Evolutionary conservation across 1,140 invertebrate species (phyloP), one percentile per base, ranked within the genome.

Genomic region (Drosophila asahinai): DNA sequence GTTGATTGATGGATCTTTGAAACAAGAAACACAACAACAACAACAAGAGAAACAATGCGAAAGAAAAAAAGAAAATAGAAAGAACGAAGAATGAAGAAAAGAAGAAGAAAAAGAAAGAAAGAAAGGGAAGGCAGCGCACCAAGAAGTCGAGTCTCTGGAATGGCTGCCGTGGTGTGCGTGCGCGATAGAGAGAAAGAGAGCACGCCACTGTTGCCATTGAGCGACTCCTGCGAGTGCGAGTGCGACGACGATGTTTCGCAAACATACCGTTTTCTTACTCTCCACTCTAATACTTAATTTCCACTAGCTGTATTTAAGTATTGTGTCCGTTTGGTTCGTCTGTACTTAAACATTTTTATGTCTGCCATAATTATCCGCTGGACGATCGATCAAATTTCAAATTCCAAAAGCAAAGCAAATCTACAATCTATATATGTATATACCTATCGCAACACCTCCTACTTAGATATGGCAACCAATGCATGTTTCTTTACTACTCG

Each of bases 291-390:
- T 84, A 89, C 81, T 86, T 87, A 81, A 83, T 83, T 89, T 83
- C 73, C 73, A 78, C 77, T 83, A 77, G 66, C 77, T 81, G 83
- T 90, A 90, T 73, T 89, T 89, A 90, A 89, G 86, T 87, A 87
- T 89, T 90, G 81, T 89, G 89, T 91, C 83, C 84, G 84, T 83
- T 80, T 87, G 91, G 91, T 92, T 92, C 77, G 91, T 92, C 91
- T 92, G 91, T 92, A 83, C 91, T 89, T 92, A 91, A 92, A 92
- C 91, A 92, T 92, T 92, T 92, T 92, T 92, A 92, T 92, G 91
- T 86, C 91, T 92, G 80, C 91, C 91, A 92, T 73, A 57, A 57
- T 86, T 84, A 68, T 80, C 70, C 79, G 65, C 83, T 87, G 80
- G 83, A 83, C 70, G 49, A 82, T 74, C 67, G 61, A 72, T 89